A percentile compares a stretch with the other conserved stretches of the same genome.
These are phyloP conservation scores for Heliconius nattereri DNA, from an alignment of 1,140 invertebrate species.

Conservation along the genomic window DNA sequence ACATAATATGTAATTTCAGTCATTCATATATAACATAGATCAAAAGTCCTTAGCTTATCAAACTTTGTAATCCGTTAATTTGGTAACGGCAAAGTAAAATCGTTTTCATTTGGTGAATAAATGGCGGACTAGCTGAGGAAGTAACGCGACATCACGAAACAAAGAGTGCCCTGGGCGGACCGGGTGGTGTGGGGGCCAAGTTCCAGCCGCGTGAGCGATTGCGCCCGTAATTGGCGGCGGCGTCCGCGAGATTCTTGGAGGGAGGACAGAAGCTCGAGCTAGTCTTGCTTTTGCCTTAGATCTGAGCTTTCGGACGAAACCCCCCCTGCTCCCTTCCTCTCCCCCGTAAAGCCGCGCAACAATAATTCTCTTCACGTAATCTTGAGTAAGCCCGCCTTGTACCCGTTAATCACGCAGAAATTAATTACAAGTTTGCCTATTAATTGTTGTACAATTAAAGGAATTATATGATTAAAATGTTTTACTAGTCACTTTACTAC, in stretches of 20 bases:
- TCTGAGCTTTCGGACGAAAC: constrained; percentile 43
- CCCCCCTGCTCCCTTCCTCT: constrained; percentile 41
- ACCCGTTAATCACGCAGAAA: constrained; percentile 78
- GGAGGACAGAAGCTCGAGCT: constrained; percentile 71
- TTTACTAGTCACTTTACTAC: background rate
- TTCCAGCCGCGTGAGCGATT: constrained; percentile 80
- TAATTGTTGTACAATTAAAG: constrained; percentile 78
- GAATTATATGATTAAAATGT: constrained; percentile 58
- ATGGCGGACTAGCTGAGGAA: constrained; percentile 47
- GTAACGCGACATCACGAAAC: constrained; percentile 61
- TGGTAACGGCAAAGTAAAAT: constrained; percentile 57
- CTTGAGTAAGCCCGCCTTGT: constrained; percentile 78
- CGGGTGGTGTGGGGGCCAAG: constrained; percentile 46
- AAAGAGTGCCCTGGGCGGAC: constrained; percentile 59
- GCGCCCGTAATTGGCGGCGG: constrained; percentile 81
- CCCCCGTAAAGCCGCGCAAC: constrained; percentile 57
- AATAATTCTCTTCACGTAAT: constrained; percentile 79
- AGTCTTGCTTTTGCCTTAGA: constrained; percentile 61
- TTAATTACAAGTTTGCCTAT: constrained; percentile 80
- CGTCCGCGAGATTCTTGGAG: constrained; percentile 81
- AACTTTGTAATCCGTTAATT: constrained; percentile 28
- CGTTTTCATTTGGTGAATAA: constrained; percentile 73
- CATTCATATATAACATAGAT: too few relatives aligned
- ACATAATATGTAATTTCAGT: too few relatives aligned
- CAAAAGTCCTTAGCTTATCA: too few relatives aligned